Base-by-base conservation (phyloP, 2,797 vertebrate genomes). In the Champsocephalus esox region DNA sequence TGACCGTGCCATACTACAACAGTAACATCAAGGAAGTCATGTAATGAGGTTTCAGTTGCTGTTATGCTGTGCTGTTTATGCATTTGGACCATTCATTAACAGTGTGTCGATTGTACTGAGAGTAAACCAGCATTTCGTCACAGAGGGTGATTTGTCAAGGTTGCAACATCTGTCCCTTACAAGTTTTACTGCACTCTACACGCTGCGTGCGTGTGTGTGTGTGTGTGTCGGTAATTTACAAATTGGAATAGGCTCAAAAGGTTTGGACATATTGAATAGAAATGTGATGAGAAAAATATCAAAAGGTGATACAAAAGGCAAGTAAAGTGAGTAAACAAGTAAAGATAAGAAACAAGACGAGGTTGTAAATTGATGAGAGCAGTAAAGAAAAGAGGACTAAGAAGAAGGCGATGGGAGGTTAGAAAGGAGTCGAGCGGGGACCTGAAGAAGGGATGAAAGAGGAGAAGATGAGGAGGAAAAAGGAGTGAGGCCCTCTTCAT, bases 81-180 rank as follows among this genome's bases (percentile, higher is more conserved):
- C 95, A 93, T 96, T 86, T 66, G 12, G 94, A 95, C 94, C 95
- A 96, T 95, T 97, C 97, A 97, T 98, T 97, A 97, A 98, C 96
- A 95, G 95, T 96, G 95, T 97, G 97, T 96, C 95, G 95, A 97
- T 95, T 97, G 96, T 96, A 95, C 96, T 96, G 95, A 94, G 95
- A 96, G 95, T 96, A 96, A 97, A 97, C 95, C 95, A 96, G 96
- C 96, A 96, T 98, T 98, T 97, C 97, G 97, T 99, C 96, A 97
- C 96, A 94, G 94, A 93, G 94, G 95, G 94, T 95, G 95, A 96
- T 96, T 97, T 96, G 96, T 97, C 97, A 97, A 95, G 95, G 96
- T 95, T 96, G 95, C 96, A 97, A 97, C 97, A 98, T 97, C 97
- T 97, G 97, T 96, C 96, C 96, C 95, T 95, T 96, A 96, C 96